Conservation (phyloP, 2,113 vertebrate species). For the Chauna torquata region DNA sequence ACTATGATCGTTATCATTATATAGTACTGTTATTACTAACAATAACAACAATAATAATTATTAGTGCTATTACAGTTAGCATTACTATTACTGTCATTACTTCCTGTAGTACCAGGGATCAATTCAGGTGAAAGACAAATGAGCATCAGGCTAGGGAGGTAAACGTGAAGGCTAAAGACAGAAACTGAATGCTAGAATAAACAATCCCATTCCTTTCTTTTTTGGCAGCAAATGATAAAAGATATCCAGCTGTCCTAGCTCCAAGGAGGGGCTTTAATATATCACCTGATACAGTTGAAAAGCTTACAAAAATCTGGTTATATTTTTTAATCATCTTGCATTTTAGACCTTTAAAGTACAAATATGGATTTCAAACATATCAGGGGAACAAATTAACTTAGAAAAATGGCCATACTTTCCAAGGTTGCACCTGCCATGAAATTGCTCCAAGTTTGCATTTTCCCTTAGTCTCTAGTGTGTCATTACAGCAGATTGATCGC, state of each 20-base stretch:
- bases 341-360: constrained; percentile 82
- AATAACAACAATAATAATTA: constrained; percentile 32
- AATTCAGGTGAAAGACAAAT: not conserved
- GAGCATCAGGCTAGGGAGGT: not conserved
- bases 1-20: not conserved
- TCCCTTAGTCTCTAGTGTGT: constrained; percentile 76
- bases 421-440: constrained; percentile 84
- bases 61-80: constrained; percentile 12
- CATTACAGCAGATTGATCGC: constrained; percentile 82
- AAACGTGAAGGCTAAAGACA: constrained; percentile 9
- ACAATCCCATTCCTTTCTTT: not conserved
- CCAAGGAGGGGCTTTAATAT: constrained; percentile 26
- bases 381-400: constrained; percentile 84
- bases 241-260: constrained; percentile 45
- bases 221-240: constrained; percentile 50
- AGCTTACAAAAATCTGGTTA: constrained; percentile 73
- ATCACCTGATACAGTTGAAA: constrained; percentile 61
- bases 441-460: constrained; percentile 84
- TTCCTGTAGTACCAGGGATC: not conserved
- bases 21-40: not conserved
- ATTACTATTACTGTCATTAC: constrained; percentile 46
- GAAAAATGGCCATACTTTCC: constrained; percentile 79
- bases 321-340: constrained; percentile 79
- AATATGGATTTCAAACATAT: constrained; percentile 84
- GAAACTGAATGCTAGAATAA: constrained; percentile 17